Evolutionary conservation across 2,888 invertebrate species (phyloP).

Genomic region (Eilema sororculum): DNA sequence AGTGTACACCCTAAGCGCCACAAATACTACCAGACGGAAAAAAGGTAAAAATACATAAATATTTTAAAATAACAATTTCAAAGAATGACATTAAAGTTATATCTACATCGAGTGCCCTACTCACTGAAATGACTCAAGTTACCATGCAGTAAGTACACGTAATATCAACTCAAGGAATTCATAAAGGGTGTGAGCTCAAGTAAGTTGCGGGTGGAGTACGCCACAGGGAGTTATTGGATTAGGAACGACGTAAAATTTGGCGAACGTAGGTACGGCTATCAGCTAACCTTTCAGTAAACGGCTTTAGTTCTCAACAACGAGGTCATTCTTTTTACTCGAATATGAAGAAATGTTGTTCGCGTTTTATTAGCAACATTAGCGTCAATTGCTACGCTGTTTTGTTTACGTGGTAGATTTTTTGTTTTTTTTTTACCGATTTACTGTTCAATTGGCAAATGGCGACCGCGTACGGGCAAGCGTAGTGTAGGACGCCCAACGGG

Average conservation of each 20-base stretch:
- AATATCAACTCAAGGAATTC: constrained; percentile 29
- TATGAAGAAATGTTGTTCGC: background rate
- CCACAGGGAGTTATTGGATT: constrained; percentile 44
- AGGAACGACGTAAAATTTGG: constrained; percentile 45
- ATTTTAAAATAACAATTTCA: constrained; percentile 2
- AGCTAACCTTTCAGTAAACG: constrained; percentile 21
- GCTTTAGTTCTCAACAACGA: constrained; percentile 16
- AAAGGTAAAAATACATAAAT: background rate
- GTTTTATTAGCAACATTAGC: background rate
- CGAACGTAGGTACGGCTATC: constrained; percentile 29
- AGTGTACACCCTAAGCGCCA: background rate
- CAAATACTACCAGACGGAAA: background rate
- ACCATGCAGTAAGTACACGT: constrained; percentile 21
- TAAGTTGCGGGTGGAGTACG: constrained; percentile 31
- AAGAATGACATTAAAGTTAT: constrained; percentile 11
- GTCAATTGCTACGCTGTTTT: background rate
- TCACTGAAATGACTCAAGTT: constrained; percentile 17
- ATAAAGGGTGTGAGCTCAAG: constrained; percentile 29
- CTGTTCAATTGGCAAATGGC: no score
- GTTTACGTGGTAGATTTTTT: background rate
- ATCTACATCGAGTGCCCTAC: background rate
- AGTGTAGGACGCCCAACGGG: no score
- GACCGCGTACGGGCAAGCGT: no score
- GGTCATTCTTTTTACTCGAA: background rate
- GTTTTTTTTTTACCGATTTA: no score